A percentile compares a stretch with the other conserved stretches of the same genome.
Conservation (phyloP, 2,797 vertebrate genomes). For the Xenentodon cancila region DNA sequence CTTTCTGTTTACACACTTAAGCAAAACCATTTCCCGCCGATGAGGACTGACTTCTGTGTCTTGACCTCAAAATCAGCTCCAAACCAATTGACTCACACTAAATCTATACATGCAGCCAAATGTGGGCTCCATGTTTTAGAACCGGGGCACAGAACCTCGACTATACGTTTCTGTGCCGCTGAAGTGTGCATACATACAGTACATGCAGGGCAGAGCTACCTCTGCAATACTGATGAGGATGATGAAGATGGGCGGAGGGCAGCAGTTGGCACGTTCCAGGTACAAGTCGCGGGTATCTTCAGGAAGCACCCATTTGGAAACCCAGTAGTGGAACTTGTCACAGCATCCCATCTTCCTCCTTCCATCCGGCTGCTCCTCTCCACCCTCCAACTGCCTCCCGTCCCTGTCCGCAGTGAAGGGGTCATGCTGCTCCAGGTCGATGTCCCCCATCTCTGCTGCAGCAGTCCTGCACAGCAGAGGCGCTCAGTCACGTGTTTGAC, state of each 20-base stretch:
- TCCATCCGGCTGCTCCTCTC: conserved; percentile 3
- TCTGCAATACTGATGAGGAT: conserved; percentile 88
- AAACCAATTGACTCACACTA: conserved; percentile 14
- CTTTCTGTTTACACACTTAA: conserved; percentile 26
- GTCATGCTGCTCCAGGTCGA: conserved; percentile 71
- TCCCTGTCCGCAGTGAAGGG: conserved; percentile 53
- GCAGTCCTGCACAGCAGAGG: not conserved
- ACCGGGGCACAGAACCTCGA: conserved; percentile 44
- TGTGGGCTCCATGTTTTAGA: conserved; percentile 28
- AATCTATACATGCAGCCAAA: conserved; percentile 44
- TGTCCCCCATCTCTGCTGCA: conserved; percentile 57
- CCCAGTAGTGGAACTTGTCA: conserved; percentile 76
- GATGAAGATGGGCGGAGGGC: conserved; percentile 91
- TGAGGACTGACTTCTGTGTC: conserved; percentile 10
- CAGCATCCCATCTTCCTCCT: conserved; percentile 52
- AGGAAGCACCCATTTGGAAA: conserved; percentile 91
- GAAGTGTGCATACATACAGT: not conserved
- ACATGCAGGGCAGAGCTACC: conserved; percentile 66
- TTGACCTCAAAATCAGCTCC: conserved; percentile 8
- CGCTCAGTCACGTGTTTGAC: not conserved
- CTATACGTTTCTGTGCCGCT: not conserved
- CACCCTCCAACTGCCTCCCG: not conserved
- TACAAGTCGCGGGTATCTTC: conserved; percentile 75
- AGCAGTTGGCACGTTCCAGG: conserved; percentile 87
- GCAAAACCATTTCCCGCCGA: conserved; percentile 2